These are phyloP conservation scores for Psephotus haematonotus DNA, from an alignment of 2,113 vertebrate species.

Conservation along the genomic window DNA sequence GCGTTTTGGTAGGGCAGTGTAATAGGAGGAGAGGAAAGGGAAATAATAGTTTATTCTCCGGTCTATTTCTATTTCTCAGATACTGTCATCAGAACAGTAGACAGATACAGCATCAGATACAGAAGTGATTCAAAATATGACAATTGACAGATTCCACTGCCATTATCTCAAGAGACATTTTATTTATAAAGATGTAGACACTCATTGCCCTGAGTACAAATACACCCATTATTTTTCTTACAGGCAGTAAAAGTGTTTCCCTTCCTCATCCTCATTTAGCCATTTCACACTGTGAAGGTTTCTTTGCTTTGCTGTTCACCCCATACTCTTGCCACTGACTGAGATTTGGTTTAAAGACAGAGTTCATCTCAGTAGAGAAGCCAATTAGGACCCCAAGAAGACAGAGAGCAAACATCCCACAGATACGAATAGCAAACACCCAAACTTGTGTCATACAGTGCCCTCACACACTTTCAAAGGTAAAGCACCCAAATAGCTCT, in stretches of 20 bases:
- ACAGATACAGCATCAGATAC: neutral
- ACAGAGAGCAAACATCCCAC: fast-evolving
- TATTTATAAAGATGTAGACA: neutral
- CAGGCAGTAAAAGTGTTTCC: neutral
- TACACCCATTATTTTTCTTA: neutral
- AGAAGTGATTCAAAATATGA: neutral
- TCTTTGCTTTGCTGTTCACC: neutral
- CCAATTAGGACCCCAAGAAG: neutral
- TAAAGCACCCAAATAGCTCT: neutral
- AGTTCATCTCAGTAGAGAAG: neutral
- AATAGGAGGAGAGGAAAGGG: neutral
- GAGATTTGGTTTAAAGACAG: neutral
- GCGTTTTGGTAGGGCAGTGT: neutral
- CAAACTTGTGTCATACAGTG: fast-evolving
- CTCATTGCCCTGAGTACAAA: neutral
- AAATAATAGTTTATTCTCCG: neutral
- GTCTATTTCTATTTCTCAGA: neutral
- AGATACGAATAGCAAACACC: neutral
- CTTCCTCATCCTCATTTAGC: neutral
- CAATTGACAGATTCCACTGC: neutral
- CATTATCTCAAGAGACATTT: neutral
- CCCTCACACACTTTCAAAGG: neutral
- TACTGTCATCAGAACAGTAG: neutral
- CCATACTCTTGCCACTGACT: neutral
- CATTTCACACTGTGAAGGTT: neutral